Base-by-base conservation (phyloP, 2,113 vertebrate genomes). In the Himantopus leucocephalus region DNA sequence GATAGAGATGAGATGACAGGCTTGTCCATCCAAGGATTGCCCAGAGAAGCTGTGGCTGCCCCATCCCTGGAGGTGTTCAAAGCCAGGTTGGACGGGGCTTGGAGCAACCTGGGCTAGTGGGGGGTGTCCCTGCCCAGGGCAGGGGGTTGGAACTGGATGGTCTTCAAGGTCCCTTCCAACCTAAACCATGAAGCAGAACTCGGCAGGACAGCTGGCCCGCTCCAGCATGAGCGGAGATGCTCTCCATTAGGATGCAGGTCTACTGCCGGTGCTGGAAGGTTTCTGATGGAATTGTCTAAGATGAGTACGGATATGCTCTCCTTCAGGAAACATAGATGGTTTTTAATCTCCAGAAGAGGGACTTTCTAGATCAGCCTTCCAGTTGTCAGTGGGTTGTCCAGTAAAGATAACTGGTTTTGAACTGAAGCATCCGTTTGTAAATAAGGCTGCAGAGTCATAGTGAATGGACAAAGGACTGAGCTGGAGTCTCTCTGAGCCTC, bases 201-300 rank as follows among this genome's bases (percentile, higher is more conserved):
- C 8, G 0, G 1, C 23, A 12, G 6, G 5, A 41, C 10, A 39
- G 24, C 30, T 14, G 47, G 55, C 9, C 34, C 4, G 10, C 55
- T 26, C 34, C 8, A 2, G 26, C 3, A 3, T 0, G 1, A n/a
- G 58, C 26, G 7, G 58, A 43, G 68, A 37, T 6, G n/a, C 19
- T 39, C 30, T 34, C 52, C 50, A 18, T 27, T 4, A 22, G 74
- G 63, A 27, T 19, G 27, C 8, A 6, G 22, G 53, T 35, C 66
- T 29, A 5, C 47, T 10, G 48, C 34, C 1, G 2, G 8, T 1
- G 4, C 30, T 56, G 48, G 24, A 37, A 39, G 12, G 30, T 23
- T 66, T 43, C 37, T 63, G 26, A 18, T 30, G 39, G 62, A 41
- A 64, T 39, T 27, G 5, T 6, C 29, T 23, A 11, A 18, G 29